Evolutionary conservation across 2,797 vertebrate species (phyloP), one percentile per base, ranked within the genome.

Genomic region (Sorex maritimensis): DNA sequence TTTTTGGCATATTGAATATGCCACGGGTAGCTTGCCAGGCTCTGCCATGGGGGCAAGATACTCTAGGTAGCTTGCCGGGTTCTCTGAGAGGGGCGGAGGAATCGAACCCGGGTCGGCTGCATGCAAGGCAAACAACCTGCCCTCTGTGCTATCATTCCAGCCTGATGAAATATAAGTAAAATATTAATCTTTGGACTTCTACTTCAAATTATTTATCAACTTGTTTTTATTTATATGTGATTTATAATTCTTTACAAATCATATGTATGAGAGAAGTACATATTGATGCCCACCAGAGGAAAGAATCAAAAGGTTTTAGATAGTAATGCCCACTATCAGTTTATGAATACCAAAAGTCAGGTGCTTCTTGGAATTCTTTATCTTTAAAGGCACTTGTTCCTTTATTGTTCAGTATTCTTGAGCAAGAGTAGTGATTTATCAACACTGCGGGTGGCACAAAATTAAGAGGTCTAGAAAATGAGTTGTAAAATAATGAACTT

Each of bases 371-470:
- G 81, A 88, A 71, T 38, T 93, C 28, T 88, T 46, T 14, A 34
- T n/a, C 30, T 1, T 23, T 23, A 69, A 93, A 34, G 10, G 5
- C 4, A 12, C 52, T 38, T 88, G 1, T 88, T 84, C 0, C 55
- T 80, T 5, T 61, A 69, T 30, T 88, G 28, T 72, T 90, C 34
- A 93, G 69, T 58, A 38, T 3, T 55, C 82, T 81, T 17, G 75
- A 52, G 38, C 93, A 94, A 93, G 14, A 91, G 28, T 14, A 92
- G 41, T 44, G 88, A 21, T 73, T 85, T 94, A 69, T 34, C 73
- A 96, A 19, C 17, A 79, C 79, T 88, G 9, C 4, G 81, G 81
- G 34, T 30, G 21, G 15, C 69, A 63, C 63, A 90, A 93, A 93
- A 34, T 94, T 88, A 90, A 14, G 82, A 82, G 28, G n/a, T 9